Percentiles rank a stretch among this genome's conserved stretches.
Conservation (phyloP, 2,888 invertebrate genomes). For the Drosophila kanekoi region DNA sequence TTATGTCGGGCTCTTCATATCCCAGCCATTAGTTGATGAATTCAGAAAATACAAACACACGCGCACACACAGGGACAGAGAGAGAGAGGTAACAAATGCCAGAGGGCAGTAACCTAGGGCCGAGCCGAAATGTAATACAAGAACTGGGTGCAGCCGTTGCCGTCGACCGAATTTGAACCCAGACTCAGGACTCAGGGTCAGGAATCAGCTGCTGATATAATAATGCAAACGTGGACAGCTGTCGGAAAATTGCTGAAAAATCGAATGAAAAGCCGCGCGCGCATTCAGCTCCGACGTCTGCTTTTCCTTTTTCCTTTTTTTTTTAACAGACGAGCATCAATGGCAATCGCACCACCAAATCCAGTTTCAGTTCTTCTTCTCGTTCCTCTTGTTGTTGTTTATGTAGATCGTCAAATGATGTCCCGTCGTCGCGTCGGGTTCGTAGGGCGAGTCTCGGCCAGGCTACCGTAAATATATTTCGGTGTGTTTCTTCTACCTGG, state of each 20-base stretch:
- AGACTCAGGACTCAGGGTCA: constrained; percentile 61
- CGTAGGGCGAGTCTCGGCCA: constrained; percentile 48
- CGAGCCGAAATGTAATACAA: constrained; percentile 65
- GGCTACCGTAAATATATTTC: constrained; percentile 24
- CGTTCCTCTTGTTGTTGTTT: constrained; percentile 29
- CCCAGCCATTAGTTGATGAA: constrained; percentile 69
- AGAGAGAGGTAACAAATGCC: constrained; percentile 34
- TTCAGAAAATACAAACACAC: constrained; percentile 54
- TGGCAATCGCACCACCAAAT: constrained; percentile 41
- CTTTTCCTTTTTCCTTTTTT: constrained; percentile 8
- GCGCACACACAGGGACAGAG: neutral
- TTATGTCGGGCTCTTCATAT: constrained; percentile 29
- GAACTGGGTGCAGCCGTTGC: constrained; percentile 70
- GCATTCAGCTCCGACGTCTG: constrained; percentile 28
- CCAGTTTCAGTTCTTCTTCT: constrained; percentile 35
- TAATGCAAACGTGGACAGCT: constrained; percentile 74
- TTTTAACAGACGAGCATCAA: constrained; percentile 55
- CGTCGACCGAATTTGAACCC: constrained; percentile 16
- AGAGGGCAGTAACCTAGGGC: constrained; percentile 70
- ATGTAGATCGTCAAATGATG: constrained; percentile 70
- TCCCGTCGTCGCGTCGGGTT: constrained; percentile 58
- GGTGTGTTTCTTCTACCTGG: constrained; percentile 17
- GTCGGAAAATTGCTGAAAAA: constrained; percentile 75
- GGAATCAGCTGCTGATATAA: constrained; percentile 70
- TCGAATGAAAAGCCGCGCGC: constrained; percentile 73